Evolutionary conservation across 2,888 invertebrate species (phyloP).

Genomic region (Orthosia incerta): DNA sequence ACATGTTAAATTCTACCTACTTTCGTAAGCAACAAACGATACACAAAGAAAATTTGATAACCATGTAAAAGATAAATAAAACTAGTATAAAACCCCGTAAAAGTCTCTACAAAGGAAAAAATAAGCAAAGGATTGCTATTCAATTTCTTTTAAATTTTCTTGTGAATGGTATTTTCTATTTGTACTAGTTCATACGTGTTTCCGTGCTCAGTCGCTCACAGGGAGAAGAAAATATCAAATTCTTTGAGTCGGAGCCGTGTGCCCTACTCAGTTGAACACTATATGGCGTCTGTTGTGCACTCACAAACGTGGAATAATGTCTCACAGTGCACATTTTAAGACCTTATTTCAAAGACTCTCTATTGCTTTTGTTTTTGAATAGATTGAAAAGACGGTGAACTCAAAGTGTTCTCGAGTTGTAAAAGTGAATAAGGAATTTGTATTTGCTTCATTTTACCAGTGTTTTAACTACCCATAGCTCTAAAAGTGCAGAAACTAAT

Average conservation of each 20-base stretch:
- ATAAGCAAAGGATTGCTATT: slow-evolving; percentile 56
- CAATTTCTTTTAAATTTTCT: slow-evolving; percentile 55
- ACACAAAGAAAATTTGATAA: background rate
- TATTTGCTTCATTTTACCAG: background rate
- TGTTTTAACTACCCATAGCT: background rate
- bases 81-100: background rate
- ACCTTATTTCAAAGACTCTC: slow-evolving; percentile 38
- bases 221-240: slow-evolving; percentile 61
- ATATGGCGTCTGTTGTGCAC: slow-evolving; percentile 48
- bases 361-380: slow-evolving; percentile 38
- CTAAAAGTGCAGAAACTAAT: background rate
- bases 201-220: slow-evolving; percentile 39
- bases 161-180: slow-evolving; percentile 62
- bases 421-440: slow-evolving; percentile 26
- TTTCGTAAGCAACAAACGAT: background rate
- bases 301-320: slow-evolving; percentile 54
- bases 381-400: slow-evolving; percentile 9
- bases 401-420: slow-evolving; percentile 11
- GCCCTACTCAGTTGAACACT: slow-evolving; percentile 36
- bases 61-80: background rate
- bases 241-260: slow-evolving; percentile 51
- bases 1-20: too few relatives aligned
- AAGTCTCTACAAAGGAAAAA: slow-evolving; percentile 34
- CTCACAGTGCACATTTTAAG: slow-evolving; percentile 42
- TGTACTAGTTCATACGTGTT: slow-evolving; percentile 56